phyloP scores from a whole-genome alignment of 2,888 invertebrate species.

The Spicauda simplicius region DNA sequence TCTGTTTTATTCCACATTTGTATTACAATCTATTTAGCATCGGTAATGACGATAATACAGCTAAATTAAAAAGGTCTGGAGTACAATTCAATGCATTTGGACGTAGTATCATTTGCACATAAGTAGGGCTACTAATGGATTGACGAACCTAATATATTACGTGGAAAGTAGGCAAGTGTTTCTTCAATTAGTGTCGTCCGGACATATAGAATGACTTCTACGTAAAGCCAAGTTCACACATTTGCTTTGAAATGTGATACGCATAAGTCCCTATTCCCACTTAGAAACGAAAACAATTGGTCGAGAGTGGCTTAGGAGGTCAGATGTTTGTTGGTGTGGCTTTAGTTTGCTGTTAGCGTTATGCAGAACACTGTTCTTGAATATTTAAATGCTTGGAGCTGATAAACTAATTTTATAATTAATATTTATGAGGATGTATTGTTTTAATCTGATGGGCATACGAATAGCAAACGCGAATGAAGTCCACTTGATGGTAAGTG shows the following conservation, averaged over 20 bases:
- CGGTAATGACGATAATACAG: not conserved
- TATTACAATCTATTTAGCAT: not conserved
- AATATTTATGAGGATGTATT: too few relatives aligned
- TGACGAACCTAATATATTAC: not conserved
- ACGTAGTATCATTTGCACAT: constrained; percentile 5
- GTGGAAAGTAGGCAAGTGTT: constrained; percentile 17
- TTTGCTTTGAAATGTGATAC: constrained; percentile 48
- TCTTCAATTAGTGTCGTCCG: constrained; percentile 62
- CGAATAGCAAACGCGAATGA: too few relatives aligned
- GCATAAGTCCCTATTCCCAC: constrained; percentile 33
- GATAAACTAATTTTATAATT: too few relatives aligned
- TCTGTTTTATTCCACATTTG: constrained; percentile 9
- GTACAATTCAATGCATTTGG: constrained; percentile 2
- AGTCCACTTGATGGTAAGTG: too few relatives aligned
- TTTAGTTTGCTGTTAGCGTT: not conserved
- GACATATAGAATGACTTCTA: constrained; percentile 40
- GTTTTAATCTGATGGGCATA: too few relatives aligned
- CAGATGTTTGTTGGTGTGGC: not conserved
- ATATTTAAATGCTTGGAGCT: too few relatives aligned
- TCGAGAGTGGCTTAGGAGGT: not conserved
- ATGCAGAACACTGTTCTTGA: not conserved
- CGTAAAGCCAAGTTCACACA: constrained; percentile 47
- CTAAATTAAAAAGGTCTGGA: constrained; percentile 1
- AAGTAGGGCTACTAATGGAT: constrained; percentile 14
- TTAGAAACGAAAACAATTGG: constrained; percentile 39